Evolutionary conservation across 1,140 invertebrate genomes (phyloP).

Genomic region (Macrosteles quadrilineatus): DNA sequence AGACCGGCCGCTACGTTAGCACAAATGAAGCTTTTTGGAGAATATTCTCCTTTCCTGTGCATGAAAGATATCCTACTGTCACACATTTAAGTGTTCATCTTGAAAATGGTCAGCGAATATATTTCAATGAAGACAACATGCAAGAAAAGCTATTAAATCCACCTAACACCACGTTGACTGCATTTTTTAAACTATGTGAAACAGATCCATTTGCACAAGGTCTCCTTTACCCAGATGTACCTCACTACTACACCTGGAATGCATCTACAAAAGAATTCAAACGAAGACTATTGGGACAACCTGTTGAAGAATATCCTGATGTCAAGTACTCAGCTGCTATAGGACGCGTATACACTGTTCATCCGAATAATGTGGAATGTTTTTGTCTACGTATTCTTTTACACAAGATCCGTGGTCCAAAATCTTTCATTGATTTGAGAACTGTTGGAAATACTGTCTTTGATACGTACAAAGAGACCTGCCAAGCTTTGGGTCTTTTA

Average conservation of each 20-base stretch:
- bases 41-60: background rate
- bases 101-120: too few species aligned
- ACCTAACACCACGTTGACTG: slow-evolving; percentile 49
- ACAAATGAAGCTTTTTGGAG: background rate
- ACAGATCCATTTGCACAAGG: slow-evolving; percentile 44
- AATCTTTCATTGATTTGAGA: background rate
- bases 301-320: slow-evolving; percentile 42
- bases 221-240: slow-evolving; percentile 43
- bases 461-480: background rate
- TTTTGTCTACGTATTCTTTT: slow-evolving; percentile 1
- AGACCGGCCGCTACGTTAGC: too few species aligned
- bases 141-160: too few species aligned
- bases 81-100: background rate
- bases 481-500: background rate
- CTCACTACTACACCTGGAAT: too few species aligned
- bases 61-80: slow-evolving; percentile 1
- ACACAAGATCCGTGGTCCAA: slow-evolving; percentile 7
- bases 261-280: too few species aligned
- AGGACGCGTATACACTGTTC: background rate
- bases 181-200: slow-evolving; percentile 49
- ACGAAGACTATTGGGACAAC: slow-evolving; percentile 31
- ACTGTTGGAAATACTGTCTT: background rate
- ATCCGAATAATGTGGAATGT: slow-evolving; percentile 2
- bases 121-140: too few species aligned
- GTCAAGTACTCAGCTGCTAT: slow-evolving; percentile 40